phyloP scores from a whole-genome alignment of 92 coral and sea anemone species.

The Scolanthus callimorphus region DNA sequence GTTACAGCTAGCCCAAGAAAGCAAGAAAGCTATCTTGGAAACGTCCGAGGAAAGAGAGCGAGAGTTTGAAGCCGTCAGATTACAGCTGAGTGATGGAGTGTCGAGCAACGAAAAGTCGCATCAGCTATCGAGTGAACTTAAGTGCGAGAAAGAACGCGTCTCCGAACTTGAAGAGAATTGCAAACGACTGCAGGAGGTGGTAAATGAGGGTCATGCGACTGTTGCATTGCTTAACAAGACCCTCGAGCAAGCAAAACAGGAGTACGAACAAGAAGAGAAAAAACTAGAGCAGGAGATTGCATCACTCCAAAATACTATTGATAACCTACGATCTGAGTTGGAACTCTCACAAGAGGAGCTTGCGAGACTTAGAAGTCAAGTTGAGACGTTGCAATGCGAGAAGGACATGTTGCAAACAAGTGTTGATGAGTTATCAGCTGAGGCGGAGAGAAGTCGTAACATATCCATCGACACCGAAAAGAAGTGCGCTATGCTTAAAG shows the following conservation, averaged over 20 bases:
- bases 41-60: slow-evolving; percentile 23
- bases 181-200: slow-evolving; percentile 16
- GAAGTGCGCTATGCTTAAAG: slow-evolving; percentile 49
- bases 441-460: slow-evolving; percentile 20
- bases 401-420: slow-evolving; percentile 33
- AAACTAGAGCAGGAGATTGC: slow-evolving; percentile 8
- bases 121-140: slow-evolving; percentile 26
- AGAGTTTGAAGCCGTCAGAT: slow-evolving; percentile 20
- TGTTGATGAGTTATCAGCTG: slow-evolving; percentile 15
- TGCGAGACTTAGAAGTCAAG: background rate
- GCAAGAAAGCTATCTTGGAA: slow-evolving; percentile 19
- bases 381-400: slow-evolving; percentile 12
- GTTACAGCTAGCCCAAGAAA: slow-evolving; percentile 14
- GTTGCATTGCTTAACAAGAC: slow-evolving; percentile 4
- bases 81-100: slow-evolving; percentile 6
- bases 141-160: slow-evolving; percentile 31
- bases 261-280: slow-evolving; percentile 1
- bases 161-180: slow-evolving; percentile 39
- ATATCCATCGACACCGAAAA: slow-evolving; percentile 54
- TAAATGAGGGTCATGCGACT: slow-evolving; percentile 7
- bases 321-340: slow-evolving; percentile 2
- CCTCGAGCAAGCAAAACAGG: slow-evolving; percentile 9
- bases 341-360: slow-evolving; percentile 1
- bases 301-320: background rate
- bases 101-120: slow-evolving; percentile 6